Evolutionary conservation across 2,888 invertebrate species (phyloP), one percentile per base, ranked within the genome.

Genomic region (Euplexia lucipara): DNA sequence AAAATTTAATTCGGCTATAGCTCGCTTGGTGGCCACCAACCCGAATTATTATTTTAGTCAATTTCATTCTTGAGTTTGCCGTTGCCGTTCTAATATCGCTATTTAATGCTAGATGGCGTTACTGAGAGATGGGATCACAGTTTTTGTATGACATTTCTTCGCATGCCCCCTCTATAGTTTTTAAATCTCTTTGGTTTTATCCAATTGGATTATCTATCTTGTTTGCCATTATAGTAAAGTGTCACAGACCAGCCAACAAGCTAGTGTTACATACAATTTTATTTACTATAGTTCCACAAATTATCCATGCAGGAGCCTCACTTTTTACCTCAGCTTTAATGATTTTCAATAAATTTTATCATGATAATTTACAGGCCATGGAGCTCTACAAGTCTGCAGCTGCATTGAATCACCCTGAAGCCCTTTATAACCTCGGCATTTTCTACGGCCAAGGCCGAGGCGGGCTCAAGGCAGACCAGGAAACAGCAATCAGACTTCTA

Each of bases 371-470:
- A 37, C 83, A 97, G 97, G 97, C 97, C 51, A 96, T 96, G 87
- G 95, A 96, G 83, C 94, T 96, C 84, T 97, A 97, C 84, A 92
- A 94, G 69, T 91, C 95, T 63, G 97, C 97, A 42, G 96, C 97
- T 18, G 92, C 96, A 10, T 88, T 95, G 54, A 96, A 97, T 37
- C 97, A 97, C 83, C 94, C 96, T 2, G 95, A 96, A 70, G 97
- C 97, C 0, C 94, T 96, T 81, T 97, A 97, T 86, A 97, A 97
- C 85, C 93, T 97, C 56, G 97, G 97, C 3, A 95, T 97, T 51
- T 96, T 96, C 83, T 96, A 97, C 85, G 96, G 96, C 2, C 96
- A 96, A 83, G 97, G 97, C 0, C 90, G 96, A 70, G 97, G 96
- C 14, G 97, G 96, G 0, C 88, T 97, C 1, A 78, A 90, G 7